phyloP scores from a whole-genome alignment of 1,140 invertebrate genomes.

The Yoshiicerus persimilis region DNA sequence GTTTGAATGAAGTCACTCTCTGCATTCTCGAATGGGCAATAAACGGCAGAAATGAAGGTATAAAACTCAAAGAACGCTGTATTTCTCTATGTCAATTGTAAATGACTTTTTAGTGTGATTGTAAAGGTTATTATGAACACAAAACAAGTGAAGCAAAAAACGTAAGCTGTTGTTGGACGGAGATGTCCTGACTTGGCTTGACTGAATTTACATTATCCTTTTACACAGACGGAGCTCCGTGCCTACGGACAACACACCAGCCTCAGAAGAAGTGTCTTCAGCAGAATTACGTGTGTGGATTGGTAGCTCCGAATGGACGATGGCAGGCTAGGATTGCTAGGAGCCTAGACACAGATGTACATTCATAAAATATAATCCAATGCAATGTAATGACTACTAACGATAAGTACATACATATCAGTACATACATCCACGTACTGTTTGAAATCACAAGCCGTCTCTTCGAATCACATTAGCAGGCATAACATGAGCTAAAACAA shows the following conservation, averaged over 20 bases:
- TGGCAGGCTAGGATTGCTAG: too few relatives aligned
- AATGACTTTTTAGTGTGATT: conserved; percentile 21
- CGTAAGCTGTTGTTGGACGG: not conserved
- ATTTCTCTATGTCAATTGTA: conserved; percentile 13
- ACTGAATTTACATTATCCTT: not conserved
- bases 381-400: not conserved
- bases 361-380: not conserved
- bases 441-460: conserved; percentile 12
- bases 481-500: conserved; percentile 20
- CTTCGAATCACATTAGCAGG: conserved; percentile 12
- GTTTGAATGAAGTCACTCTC: conserved; percentile 13
- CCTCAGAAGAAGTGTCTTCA: not conserved
- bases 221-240: too few relatives aligned
- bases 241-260: too few relatives aligned
- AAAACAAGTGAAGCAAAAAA: not conserved
- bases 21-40: not conserved
- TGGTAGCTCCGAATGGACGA: not conserved
- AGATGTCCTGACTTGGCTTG: not conserved
- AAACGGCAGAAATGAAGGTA: conserved; percentile 11
- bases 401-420: not conserved
- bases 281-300: not conserved
- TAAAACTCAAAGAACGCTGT: not conserved
- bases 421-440: not conserved
- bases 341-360: not conserved
- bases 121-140: conserved; percentile 17